Percentiles rank a stretch among this genome's conserved stretches.
phyloP scores from a whole-genome alignment of 2,113 vertebrate genomes.

The Amazona guildingii region DNA sequence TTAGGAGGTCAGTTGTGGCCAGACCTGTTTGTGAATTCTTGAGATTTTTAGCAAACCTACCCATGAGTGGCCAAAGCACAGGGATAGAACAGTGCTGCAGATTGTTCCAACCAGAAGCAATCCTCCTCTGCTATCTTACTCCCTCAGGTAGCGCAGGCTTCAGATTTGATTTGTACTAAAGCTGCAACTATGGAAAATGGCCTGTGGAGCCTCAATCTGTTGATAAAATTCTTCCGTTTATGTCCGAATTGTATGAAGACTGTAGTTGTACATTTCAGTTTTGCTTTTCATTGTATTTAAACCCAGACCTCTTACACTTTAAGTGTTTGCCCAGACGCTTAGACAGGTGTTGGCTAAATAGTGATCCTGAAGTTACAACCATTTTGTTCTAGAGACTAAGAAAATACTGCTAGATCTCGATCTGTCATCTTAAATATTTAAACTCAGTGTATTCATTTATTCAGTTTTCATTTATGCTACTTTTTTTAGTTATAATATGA shows the following conservation, averaged over 20 bases:
- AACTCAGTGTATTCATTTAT: background rate
- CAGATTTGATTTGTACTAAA: background rate
- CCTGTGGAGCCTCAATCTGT: background rate
- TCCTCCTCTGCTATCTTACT: background rate
- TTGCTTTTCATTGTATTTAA: background rate
- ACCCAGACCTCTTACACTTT: background rate
- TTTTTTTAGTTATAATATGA: background rate
- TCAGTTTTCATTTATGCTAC: background rate
- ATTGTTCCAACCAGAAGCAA: background rate
- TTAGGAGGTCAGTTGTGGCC: background rate
- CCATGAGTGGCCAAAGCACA: background rate
- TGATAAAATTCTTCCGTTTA: background rate
- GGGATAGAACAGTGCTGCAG: background rate
- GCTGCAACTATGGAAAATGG: background rate
- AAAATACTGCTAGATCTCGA: background rate
- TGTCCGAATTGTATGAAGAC: background rate
- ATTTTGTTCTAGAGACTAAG: background rate
- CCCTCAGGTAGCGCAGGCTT: background rate
- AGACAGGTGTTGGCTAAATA: background rate
- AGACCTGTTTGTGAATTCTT: constrained; percentile 57
- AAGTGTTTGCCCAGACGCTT: background rate
- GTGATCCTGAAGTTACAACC: background rate
- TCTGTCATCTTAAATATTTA: background rate
- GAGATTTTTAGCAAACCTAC: constrained; percentile 17
- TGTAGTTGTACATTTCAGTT: background rate